Conservation (phyloP, 2,113 vertebrate species). For the Pituophis catenifer region DNA sequence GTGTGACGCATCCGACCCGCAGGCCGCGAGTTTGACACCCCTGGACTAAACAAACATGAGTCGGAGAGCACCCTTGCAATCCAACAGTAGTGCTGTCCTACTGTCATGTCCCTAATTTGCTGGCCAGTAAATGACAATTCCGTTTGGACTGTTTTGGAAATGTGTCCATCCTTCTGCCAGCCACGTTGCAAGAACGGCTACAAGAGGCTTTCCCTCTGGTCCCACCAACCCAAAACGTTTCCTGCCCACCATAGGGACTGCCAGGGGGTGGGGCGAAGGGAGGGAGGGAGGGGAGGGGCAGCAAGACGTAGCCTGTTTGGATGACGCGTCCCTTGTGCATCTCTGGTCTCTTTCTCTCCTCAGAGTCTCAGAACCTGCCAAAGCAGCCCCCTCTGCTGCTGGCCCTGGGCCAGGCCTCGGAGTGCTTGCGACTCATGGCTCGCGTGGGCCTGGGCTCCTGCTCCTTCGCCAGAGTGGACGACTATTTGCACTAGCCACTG, state of each 20-base stretch:
- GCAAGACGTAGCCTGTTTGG: accelerated
- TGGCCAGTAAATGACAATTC: background rate
- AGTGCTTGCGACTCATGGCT: constrained; percentile 97
- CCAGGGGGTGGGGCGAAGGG: background rate
- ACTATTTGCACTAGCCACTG: constrained; percentile 94
- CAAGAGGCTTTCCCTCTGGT: background rate
- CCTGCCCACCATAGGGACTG: background rate
- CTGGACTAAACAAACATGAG: background rate
- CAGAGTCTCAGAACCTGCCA: constrained; percentile 98
- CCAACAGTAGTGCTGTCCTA: background rate
- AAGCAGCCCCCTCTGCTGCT: constrained; percentile 98
- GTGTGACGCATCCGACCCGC: too few species aligned
- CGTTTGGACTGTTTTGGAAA: background rate
- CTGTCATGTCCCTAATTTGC: background rate
- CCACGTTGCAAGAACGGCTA: background rate
- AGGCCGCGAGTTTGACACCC: too few species aligned
- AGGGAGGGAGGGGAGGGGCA: background rate
- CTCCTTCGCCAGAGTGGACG: constrained; percentile 97
- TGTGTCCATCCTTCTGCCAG: background rate
- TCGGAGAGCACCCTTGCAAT: background rate
- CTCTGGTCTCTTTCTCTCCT: constrained; percentile 32
- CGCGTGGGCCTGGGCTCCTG: constrained; percentile 92
- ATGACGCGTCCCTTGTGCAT: background rate
- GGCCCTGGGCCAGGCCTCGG: constrained; percentile 93
- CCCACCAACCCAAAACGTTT: background rate